phyloP scores from a whole-genome alignment of 1,140 invertebrate species.

The Aphaenogaster floridana region DNA sequence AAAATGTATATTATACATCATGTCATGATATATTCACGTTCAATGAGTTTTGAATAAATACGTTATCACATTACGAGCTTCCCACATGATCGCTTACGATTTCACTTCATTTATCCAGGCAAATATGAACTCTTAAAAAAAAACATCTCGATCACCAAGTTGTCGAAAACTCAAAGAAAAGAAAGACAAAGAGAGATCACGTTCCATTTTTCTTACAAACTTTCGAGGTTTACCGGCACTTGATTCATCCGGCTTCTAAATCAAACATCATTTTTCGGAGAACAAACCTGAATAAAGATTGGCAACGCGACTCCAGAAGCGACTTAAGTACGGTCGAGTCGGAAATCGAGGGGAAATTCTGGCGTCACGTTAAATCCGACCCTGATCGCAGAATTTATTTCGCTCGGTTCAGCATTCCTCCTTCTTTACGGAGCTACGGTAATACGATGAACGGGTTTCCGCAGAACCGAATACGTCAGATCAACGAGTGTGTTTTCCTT shows the following conservation, averaged over 20 bases:
- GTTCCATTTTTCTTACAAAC: background rate
- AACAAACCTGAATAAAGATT: conserved; percentile 35
- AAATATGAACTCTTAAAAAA: background rate
- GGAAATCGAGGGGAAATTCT: conserved; percentile 32
- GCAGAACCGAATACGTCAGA: background rate
- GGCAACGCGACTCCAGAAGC: background rate
- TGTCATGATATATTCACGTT: background rate
- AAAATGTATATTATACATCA: background rate
- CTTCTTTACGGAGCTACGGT: background rate
- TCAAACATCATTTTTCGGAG: background rate
- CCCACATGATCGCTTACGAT: background rate
- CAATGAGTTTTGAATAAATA: background rate
- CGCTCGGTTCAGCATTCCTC: conserved; percentile 10
- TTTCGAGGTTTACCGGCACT: background rate
- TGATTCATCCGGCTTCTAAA: background rate
- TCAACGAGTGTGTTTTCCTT: conserved; percentile 34
- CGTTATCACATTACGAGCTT: background rate
- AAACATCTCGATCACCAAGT: conserved; percentile 9
- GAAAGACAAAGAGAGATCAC: background rate
- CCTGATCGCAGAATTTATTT: conserved; percentile 51
- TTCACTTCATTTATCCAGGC: background rate
- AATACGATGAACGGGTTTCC: conserved; percentile 21
- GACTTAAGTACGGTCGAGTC: conserved; percentile 19
- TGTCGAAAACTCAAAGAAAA: background rate
- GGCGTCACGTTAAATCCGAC: conserved; percentile 42